Conservation (phyloP, 2,113 vertebrate species). For the Salvelinus namaycush region DNA sequence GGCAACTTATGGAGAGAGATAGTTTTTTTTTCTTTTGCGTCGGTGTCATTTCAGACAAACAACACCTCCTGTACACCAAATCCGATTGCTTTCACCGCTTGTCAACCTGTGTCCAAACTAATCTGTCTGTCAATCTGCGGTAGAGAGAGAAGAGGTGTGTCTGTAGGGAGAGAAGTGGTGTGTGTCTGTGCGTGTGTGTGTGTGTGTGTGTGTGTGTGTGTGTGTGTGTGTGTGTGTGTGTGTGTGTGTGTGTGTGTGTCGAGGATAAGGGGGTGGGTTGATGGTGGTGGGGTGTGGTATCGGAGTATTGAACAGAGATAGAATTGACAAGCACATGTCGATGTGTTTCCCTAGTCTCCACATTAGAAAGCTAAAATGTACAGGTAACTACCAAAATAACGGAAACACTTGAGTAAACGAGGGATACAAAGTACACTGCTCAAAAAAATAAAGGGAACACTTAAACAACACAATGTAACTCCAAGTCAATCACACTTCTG, state of each 20-base stretch:
- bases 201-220: conserved; percentile 6
- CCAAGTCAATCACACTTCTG: too few relatives aligned
- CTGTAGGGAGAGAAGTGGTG: neutral
- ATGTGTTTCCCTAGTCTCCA: too few relatives aligned
- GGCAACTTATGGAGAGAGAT: conserved; percentile 58
- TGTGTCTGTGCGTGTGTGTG: neutral
- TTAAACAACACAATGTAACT: too few relatives aligned
- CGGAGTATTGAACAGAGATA: too few relatives aligned
- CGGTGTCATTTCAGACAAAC: conserved; percentile 79
- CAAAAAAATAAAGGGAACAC: too few relatives aligned
- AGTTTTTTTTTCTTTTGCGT: conserved; percentile 33
- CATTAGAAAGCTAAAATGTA: too few relatives aligned
- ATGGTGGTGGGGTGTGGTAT: neutral
- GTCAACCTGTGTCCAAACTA: conserved; percentile 79
- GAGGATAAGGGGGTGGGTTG: neutral
- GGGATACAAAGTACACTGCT: too few relatives aligned
- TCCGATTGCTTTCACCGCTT: conserved; percentile 73
- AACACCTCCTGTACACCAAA: conserved; percentile 74
- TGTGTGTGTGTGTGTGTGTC: neutral
- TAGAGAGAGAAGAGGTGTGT: neutral
- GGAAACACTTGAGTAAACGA: too few relatives aligned
- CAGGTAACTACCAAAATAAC: too few relatives aligned
- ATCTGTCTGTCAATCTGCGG: conserved; percentile 79
- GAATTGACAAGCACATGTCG: too few relatives aligned
- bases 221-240: neutral